phyloP scores from a whole-genome alignment of 2,888 invertebrate species.

The Argyresthia goedartella region DNA sequence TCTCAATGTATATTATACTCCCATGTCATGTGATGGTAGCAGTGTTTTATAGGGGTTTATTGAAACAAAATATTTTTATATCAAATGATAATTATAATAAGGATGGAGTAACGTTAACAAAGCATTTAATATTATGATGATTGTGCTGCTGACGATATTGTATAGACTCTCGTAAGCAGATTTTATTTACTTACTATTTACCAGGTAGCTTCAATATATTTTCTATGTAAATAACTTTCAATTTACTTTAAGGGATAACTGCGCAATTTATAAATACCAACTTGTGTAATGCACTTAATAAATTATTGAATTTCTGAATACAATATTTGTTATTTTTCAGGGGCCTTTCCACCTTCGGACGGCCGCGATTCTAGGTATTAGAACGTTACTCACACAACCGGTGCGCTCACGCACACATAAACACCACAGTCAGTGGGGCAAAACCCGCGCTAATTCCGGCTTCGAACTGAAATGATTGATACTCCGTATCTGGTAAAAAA shows the following conservation, averaged over 20 bases:
- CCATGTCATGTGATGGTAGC: conserved; percentile 20
- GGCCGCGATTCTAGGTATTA: too few species aligned
- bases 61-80: conserved; percentile 65
- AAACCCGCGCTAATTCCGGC: too few species aligned
- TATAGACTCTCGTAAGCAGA: conserved; percentile 36
- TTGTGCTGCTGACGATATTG: conserved; percentile 4
- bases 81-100: conserved; percentile 41
- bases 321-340: conserved; percentile 16
- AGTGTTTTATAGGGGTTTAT: conserved; percentile 52
- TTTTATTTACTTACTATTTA: conserved; percentile 37
- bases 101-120: conserved; percentile 25
- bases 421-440: too few species aligned
- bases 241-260: conserved; percentile 50
- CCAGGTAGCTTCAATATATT: conserved; percentile 43
- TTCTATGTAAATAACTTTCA: conserved; percentile 49
- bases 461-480: too few species aligned
- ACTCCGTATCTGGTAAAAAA: too few species aligned
- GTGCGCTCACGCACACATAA: too few species aligned
- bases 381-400: too few species aligned
- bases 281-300: conserved; percentile 64
- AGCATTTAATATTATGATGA: conserved; percentile 33
- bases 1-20: conserved; percentile 10
- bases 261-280: conserved; percentile 52
- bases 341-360: too few species aligned
- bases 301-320: conserved; percentile 53